Evolutionary conservation across 2,888 invertebrate species (phyloP).

Genomic region (Xylota segnis): DNA sequence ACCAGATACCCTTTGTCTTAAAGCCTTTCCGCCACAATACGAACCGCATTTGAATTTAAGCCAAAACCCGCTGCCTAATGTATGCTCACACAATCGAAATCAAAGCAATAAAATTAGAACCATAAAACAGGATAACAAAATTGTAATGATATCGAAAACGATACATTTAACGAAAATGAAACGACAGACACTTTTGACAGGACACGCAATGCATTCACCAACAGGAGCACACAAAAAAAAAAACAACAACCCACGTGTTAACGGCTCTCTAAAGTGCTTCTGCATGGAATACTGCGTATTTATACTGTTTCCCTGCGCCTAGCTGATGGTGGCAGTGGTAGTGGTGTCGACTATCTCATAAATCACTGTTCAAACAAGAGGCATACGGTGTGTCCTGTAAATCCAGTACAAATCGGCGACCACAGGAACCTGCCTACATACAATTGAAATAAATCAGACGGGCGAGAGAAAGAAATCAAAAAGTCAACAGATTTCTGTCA

Average conservation of each 20-base stretch:
- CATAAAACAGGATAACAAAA: constrained; percentile 57
- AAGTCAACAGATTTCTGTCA: constrained; percentile 72
- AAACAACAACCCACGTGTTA: constrained; percentile 55
- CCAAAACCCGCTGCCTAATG: neutral
- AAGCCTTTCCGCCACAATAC: neutral
- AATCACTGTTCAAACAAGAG: constrained; percentile 54
- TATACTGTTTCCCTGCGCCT: constrained; percentile 4
- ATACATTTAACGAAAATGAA: constrained; percentile 64
- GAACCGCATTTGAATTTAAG: constrained; percentile 34
- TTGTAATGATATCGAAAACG: constrained; percentile 62
- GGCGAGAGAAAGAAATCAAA: constrained; percentile 64
- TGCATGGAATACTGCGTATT: constrained; percentile 39
- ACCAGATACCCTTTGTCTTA: neutral
- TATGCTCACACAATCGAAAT: constrained; percentile 18
- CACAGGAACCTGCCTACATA: constrained; percentile 18
- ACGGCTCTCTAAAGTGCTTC: constrained; percentile 42
- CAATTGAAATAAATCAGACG: constrained; percentile 64
- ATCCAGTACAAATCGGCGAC: constrained; percentile 40
- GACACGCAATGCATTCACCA: constrained; percentile 66
- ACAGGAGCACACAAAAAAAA: neutral
- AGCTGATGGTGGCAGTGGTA: constrained; percentile 10
- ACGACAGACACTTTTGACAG: constrained; percentile 51
- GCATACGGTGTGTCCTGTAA: neutral
- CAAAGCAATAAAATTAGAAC: constrained; percentile 55
- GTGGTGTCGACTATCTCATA: constrained; percentile 35